A percentile compares a stretch with the other conserved stretches of the same genome.
Conservation (phyloP, 2,888 invertebrate species). For the Apotomis turbidana region DNA sequence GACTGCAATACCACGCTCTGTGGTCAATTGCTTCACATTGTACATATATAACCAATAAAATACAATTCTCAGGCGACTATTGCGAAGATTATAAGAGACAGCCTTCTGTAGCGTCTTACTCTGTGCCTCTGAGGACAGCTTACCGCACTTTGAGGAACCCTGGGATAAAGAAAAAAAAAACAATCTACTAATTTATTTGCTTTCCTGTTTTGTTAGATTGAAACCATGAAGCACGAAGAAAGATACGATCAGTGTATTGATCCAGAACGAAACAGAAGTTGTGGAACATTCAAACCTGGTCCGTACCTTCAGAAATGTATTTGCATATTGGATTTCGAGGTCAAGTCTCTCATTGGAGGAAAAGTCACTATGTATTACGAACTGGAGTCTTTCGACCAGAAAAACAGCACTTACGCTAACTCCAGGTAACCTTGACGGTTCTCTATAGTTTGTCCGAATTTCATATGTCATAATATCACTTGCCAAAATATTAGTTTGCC, state of each 20-base stretch:
- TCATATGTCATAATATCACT: too few species aligned
- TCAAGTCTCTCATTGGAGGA: constrained; percentile 11
- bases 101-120: too few species aligned
- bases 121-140: too few species aligned
- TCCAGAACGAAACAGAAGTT: not conserved
- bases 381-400: constrained; percentile 41
- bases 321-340: not conserved
- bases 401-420: constrained; percentile 16
- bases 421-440: constrained; percentile 22
- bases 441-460: too few species aligned
- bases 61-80: too few species aligned
- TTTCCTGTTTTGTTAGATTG: not conserved
- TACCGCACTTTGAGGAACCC: too few species aligned
- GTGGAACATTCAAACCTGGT: not conserved
- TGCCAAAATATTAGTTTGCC: too few species aligned
- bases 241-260: not conserved
- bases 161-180: too few species aligned
- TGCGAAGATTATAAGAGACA: too few species aligned
- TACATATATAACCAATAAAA: too few species aligned
- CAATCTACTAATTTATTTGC: not conserved
- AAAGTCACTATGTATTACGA: constrained; percentile 43
- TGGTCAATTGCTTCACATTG: too few species aligned
- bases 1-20: too few species aligned
- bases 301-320: not conserved
- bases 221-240: not conserved